Evolutionary conservation across 2,113 vertebrate genomes (phyloP).

Genomic region (Glaucidium brasilianum): DNA sequence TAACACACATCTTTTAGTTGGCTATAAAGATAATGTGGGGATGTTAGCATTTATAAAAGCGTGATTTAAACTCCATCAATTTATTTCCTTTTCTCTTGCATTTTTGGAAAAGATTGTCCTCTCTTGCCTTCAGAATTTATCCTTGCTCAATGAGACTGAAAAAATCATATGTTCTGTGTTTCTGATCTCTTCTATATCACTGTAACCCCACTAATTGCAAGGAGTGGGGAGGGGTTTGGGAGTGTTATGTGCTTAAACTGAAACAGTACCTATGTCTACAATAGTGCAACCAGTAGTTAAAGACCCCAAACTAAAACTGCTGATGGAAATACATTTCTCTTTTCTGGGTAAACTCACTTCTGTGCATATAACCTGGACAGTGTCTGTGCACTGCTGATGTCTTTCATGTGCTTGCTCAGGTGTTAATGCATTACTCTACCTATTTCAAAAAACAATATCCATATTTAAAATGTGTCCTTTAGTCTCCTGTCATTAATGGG

Average conservation of each 20-base stretch:
- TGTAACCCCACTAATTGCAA: neutral
- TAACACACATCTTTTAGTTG: neutral
- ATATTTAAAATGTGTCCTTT: neutral
- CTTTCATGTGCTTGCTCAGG: neutral
- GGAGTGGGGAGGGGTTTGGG: accelerated
- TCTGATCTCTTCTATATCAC: neutral
- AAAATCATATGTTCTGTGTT: neutral
- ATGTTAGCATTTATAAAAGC: neutral
- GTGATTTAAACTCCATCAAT: neutral
- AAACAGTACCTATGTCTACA: neutral
- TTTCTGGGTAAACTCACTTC: neutral
- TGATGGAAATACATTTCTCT: neutral
- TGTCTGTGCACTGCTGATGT: neutral
- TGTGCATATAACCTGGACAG: neutral
- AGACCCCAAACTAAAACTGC: neutral
- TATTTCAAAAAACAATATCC: neutral
- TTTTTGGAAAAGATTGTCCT: neutral
- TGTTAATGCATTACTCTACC: neutral
- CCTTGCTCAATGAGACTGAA: neutral
- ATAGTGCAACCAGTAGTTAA: neutral
- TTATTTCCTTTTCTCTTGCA: neutral
- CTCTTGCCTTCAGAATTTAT: neutral
- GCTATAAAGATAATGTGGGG: neutral
- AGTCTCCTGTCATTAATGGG: neutral
- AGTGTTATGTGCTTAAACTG: neutral